Evolutionary conservation across 1,140 invertebrate species (phyloP), one percentile per base, ranked within the genome.

Genomic region (Pristionchus pacificus): DNA sequence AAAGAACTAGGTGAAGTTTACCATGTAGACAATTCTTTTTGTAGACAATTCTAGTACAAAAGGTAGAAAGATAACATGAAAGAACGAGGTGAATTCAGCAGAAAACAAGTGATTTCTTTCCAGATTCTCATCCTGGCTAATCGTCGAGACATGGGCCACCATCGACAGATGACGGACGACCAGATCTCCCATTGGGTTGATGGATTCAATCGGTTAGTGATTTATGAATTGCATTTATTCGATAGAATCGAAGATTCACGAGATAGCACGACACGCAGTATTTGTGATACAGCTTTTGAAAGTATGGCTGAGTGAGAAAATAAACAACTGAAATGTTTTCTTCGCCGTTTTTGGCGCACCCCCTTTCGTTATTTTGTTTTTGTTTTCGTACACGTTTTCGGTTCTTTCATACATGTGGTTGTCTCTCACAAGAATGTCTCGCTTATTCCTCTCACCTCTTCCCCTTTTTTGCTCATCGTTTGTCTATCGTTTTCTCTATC

Each of bases 61-160:
- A n/a, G n/a, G n/a, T n/a, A n/a, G n/a, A n/a, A n/a, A n/a, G n/a
- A n/a, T n/a, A n/a, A n/a, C n/a, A n/a, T n/a, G n/a, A n/a, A n/a
- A n/a, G n/a, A n/a, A n/a, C n/a, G n/a, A n/a, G n/a, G n/a, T n/a
- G n/a, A n/a, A n/a, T n/a, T n/a, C n/a, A n/a, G n/a, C n/a, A n/a
- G n/a, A n/a, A n/a, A 49, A 49, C 38, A 49, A 6, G 38, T 49
- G 6, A 6, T 24, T n/a, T 30, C 33, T 29, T 65, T 68, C 15
- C 57, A 69, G 67, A 62, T 69, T 2, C 49, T 73, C 2, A 70
- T 73, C 14, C 60, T 73, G 3, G 71, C 71, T 0, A 73, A 73
- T 49, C 93, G 95, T 77, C 90, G 92, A 84, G 95, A 97, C 84
- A 95, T 97, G 93, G 90, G 92, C 3, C 93, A 95, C 85, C 92